Evolutionary conservation across 2,888 invertebrate genomes (phyloP).

Genomic region (Cantharis rustica): DNA sequence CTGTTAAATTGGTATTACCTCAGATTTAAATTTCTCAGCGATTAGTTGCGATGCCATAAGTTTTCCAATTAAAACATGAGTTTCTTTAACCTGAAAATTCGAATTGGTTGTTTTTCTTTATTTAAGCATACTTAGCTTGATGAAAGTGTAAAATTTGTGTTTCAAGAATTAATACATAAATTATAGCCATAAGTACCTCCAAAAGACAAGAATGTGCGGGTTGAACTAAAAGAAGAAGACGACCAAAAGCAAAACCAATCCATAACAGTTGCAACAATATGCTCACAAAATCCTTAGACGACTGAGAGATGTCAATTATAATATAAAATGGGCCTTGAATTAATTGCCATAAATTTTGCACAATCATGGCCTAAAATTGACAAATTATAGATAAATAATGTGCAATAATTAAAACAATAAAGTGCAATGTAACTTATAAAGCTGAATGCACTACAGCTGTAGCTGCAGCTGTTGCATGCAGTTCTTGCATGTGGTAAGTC

Average conservation of each 20-base stretch:
- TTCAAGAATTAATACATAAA: not conserved
- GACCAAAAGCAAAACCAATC: not conserved
- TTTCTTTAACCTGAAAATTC: conserved; percentile 1
- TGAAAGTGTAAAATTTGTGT: no score
- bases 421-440: no score
- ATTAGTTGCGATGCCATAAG: not conserved
- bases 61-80: not conserved
- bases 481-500: no score
- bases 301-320: not conserved
- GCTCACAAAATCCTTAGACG: not conserved
- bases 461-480: no score
- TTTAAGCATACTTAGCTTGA: no score
- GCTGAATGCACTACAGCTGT: no score
- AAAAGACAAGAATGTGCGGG: not conserved
- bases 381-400: no score
- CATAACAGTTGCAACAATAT: not conserved
- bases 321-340: not conserved
- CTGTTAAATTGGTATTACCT: not conserved
- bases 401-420: no score
- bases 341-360: not conserved
- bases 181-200: no score
- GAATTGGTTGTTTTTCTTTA: no score
- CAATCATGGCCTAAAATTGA: not conserved
- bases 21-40: not conserved
- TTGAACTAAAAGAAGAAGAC: not conserved